Conservation (phyloP, 2,888 invertebrate genomes). For the Drosophila meridiana region DNA sequence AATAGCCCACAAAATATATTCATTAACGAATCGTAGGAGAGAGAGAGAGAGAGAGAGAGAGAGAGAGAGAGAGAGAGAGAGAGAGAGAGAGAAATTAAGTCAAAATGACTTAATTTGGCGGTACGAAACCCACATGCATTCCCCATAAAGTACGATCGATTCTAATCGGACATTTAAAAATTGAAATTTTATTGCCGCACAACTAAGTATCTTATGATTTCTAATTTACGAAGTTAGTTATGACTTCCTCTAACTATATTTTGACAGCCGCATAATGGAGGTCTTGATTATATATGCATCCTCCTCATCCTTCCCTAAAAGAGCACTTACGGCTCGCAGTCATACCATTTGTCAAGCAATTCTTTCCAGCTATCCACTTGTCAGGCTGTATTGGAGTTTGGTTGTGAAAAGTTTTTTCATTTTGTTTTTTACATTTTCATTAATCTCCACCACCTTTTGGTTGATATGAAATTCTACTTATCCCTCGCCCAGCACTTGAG, state of each 20-base stretch:
- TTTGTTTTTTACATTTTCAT: slow-evolving; percentile 45
- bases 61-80: too few relatives aligned
- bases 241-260: slow-evolving; percentile 72
- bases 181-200: neutral
- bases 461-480: slow-evolving; percentile 28
- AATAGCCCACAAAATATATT: neutral
- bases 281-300: slow-evolving; percentile 6
- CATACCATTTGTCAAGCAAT: slow-evolving; percentile 51
- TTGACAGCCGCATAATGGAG: slow-evolving; percentile 41
- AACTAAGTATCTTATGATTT: slow-evolving; percentile 8
- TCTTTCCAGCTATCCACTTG: slow-evolving; percentile 20
- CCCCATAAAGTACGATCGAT: neutral
- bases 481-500: slow-evolving; percentile 52
- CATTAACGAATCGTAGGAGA: neutral
- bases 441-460: slow-evolving; percentile 24
- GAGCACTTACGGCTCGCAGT: slow-evolving; percentile 57
- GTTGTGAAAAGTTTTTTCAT: slow-evolving; percentile 52
- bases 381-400: slow-evolving; percentile 51
- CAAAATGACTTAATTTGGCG: neutral
- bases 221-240: slow-evolving; percentile 45
- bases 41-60: neutral
- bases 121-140: neutral
- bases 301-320: neutral
- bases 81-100: neutral
- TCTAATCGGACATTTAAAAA: neutral